Conservation (phyloP, 1,140 invertebrate genomes). For the Drosophila eugracilis region DNA sequence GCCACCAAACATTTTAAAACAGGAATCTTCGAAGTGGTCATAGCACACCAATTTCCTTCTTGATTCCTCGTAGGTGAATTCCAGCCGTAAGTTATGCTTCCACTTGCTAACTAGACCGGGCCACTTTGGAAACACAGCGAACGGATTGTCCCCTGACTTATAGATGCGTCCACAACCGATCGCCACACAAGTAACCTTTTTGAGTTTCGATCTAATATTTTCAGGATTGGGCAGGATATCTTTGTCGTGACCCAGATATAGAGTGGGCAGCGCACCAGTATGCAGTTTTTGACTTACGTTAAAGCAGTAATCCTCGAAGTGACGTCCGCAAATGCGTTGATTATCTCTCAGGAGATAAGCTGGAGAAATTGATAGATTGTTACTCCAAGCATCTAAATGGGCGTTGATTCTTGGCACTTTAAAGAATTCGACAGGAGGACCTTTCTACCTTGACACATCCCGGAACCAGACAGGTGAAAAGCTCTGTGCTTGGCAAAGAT, state of each 20-base stretch:
- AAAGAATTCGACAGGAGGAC: background rate
- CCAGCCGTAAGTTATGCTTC: background rate
- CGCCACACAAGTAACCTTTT: background rate
- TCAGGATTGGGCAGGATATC: background rate
- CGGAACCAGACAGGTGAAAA: background rate
- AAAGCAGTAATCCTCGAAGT: background rate
- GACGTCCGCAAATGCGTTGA: background rate
- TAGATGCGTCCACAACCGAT: background rate
- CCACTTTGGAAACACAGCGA: background rate
- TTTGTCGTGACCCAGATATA: background rate
- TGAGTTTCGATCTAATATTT: background rate
- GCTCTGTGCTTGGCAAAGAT: background rate
- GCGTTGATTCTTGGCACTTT: background rate
- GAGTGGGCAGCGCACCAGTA: background rate
- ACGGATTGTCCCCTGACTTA: background rate
- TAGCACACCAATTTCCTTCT: background rate
- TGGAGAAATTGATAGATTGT: background rate
- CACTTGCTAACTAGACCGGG: background rate
- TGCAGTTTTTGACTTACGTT: background rate
- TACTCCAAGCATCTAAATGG: background rate
- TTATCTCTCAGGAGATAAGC: background rate
- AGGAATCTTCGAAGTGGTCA: background rate
- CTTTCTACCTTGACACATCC: background rate
- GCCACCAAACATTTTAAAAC: background rate
- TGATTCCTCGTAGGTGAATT: background rate